Evolutionary conservation across 2,888 invertebrate species (phyloP).

Genomic region (Acleris cristana): DNA sequence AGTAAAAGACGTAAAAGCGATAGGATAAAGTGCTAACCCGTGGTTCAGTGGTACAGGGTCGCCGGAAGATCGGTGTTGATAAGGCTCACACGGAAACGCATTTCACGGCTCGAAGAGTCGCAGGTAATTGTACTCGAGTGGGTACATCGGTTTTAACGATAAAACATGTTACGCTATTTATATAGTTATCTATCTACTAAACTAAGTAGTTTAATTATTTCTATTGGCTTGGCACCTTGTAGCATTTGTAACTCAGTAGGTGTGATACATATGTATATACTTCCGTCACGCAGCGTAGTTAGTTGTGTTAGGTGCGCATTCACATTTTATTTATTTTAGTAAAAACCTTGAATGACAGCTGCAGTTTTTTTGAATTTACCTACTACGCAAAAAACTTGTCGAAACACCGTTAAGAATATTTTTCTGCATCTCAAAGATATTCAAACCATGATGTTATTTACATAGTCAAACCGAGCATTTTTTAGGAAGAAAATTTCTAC

Average conservation of each 20-base stretch:
- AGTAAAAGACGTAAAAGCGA: constrained; percentile 14
- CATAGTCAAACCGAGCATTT: too few relatives aligned
- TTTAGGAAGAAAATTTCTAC: too few relatives aligned
- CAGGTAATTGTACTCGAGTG: constrained; percentile 49
- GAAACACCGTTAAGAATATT: too few relatives aligned
- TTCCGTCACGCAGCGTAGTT: neutral
- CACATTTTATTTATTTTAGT: constrained; percentile 7
- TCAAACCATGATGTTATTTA: too few relatives aligned
- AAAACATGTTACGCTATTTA: constrained; percentile 42
- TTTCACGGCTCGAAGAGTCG: constrained; percentile 53
- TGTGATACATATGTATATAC: neutral
- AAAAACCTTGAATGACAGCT: neutral
- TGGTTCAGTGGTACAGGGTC: constrained; percentile 39
- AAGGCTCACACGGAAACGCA: constrained; percentile 55
- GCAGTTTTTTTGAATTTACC: constrained; percentile 4
- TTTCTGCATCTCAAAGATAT: too few relatives aligned
- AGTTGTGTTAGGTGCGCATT: neutral
- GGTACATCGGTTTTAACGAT: constrained; percentile 43
- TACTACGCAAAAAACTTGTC: too few relatives aligned
- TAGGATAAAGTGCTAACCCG: constrained; percentile 37
- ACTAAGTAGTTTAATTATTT: constrained; percentile 37
- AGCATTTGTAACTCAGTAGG: neutral
- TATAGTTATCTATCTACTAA: constrained; percentile 36
- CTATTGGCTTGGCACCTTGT: constrained; percentile 13
- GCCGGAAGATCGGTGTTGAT: constrained; percentile 52